A percentile compares a stretch with the other conserved stretches of the same genome.
These are phyloP conservation scores for Bruchidius siliquastri DNA, from an alignment of 2,888 invertebrate genomes.

Conservation along the genomic window DNA sequence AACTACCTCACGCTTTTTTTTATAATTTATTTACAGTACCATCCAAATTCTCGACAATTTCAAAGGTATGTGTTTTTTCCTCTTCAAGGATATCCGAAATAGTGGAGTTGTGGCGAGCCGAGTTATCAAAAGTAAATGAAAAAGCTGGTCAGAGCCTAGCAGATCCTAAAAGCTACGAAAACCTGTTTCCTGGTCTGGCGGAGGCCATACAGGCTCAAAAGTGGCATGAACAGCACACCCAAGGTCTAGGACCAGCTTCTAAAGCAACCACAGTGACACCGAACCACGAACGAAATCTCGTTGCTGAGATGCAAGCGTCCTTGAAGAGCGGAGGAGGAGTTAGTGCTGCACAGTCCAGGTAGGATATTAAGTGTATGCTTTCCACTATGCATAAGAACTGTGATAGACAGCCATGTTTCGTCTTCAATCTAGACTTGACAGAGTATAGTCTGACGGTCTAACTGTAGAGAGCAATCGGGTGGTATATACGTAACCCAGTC, in stretches of 20 bases:
- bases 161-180: constrained; percentile 93
- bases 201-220: constrained; percentile 71
- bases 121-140: constrained; percentile 72
- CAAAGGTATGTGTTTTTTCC: background rate
- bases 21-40: too few relatives aligned
- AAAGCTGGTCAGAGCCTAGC: constrained; percentile 93
- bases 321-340: constrained; percentile 7
- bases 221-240: constrained; percentile 52
- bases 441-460: too few relatives aligned
- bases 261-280: constrained; percentile 53
- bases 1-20: too few relatives aligned
- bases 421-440: too few relatives aligned
- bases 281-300: constrained; percentile 63
- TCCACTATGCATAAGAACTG: too few relatives aligned
- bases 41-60: too few relatives aligned
- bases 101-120: constrained; percentile 83
- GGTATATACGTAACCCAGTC: too few relatives aligned
- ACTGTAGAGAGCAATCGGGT: too few relatives aligned
- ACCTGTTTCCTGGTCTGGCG: constrained; percentile 81
- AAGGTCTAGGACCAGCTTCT: constrained; percentile 55
- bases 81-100: constrained; percentile 67
- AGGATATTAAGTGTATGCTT: background rate
- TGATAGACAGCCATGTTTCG: too few relatives aligned
- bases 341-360: constrained; percentile 8
- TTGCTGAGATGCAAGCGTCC: constrained; percentile 56